Base-by-base conservation (phyloP, 2,113 vertebrate species). In the Eurypyga helias region DNA sequence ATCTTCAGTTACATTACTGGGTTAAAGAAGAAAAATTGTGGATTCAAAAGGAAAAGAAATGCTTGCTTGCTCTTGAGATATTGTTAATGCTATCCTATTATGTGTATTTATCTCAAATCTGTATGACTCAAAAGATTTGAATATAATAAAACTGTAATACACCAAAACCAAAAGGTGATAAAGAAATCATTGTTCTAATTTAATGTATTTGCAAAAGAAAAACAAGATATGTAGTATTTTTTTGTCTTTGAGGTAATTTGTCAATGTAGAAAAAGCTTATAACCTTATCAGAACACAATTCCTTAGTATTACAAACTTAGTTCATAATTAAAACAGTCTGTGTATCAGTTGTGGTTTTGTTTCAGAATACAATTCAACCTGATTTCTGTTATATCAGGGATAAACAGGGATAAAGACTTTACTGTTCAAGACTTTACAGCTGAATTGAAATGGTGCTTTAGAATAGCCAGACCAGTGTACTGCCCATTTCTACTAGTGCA, bases 41-140 rank as follows among this genome's bases (percentile, higher is more conserved):
- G 29, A 72, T 83, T 46, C 17, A 58, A 83, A 52, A 89, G 31
- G 71, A 54, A 93, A 96, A 92, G 9, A 82, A 91, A 91, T 81
- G 43, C 4, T 33, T 81, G 52, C 89, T 96, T 95, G 45, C 78
- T 91, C 46, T 89, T 75, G 43, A 87, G 83, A 75, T 83, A 90
- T 89, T 43, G 55, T 75, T 96, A 92, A 78, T 38, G 45, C 26
- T 83, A 62, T 81, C 87, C 77, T 0, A 24, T 96, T 96, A 54
- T n/a, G 29, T 89, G 38, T 82, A 60, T 72, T 94, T 94, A 95
- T 95, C 80, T 93, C 48, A n/a, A 87, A 84, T 89, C 83, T 89
- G 48, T 87, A n/a, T 29, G 26, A 84, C 83, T 96, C 34, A 79
- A 71, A 95, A 84, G 55, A 83, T 73, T 75, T 89, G 49, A 89